Base-by-base conservation (phyloP, 2,113 vertebrate species). In the Eretmochelys imbricata region DNA sequence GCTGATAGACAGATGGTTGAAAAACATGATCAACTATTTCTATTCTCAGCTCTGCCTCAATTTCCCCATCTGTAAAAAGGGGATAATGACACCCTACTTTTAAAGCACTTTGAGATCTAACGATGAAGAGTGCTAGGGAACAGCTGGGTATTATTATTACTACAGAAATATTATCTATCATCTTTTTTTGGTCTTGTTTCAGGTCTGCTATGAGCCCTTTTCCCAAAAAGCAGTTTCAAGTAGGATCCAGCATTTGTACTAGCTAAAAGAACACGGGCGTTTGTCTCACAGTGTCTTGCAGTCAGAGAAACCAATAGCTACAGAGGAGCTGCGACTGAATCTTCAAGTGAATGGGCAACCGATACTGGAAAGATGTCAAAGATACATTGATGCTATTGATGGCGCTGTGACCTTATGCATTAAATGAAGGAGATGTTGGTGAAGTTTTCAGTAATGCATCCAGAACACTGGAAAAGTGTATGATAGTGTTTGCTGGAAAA, bases 231-330 rank as follows among this genome's bases (percentile, higher is more conserved):
- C 49, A 84, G 27, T 48, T 89, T 82, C 51, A 38, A 89, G 46
- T 89, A 88, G 72, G 19, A 91, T 78, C 17, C 50, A 89, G 85
- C 25, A 3, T 62, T 86, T 93, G 84, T 49, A 88, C 27, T 65
- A 75, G 82, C 50, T 85, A 94, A 54, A 16, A 83, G 53, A 62
- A 93, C 92, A 88, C 6, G 92, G 79, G 94, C 75, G 85, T 69
- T 57, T 93, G 79, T 1, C 1, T 84, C 78, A 91, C 78, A 95
- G 82, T 54, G 2, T 62, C 14, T 80, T 95, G 89, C 91, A 95
- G 93, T 85, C 88, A 84, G 72, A 96, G 62, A 94, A 96, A 97
- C 96, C 94, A 95, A 94, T 87, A 95, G 29, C 53, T 88, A 89
- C 80, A 96, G 91, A 91, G 75, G 50, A 95, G 83, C 87, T 51